A percentile compares a stretch with the other conserved stretches of the same genome.
Evolutionary conservation across 2,797 vertebrate genomes (phyloP).

Genomic region (Pteronotus mesoamericanus): DNA sequence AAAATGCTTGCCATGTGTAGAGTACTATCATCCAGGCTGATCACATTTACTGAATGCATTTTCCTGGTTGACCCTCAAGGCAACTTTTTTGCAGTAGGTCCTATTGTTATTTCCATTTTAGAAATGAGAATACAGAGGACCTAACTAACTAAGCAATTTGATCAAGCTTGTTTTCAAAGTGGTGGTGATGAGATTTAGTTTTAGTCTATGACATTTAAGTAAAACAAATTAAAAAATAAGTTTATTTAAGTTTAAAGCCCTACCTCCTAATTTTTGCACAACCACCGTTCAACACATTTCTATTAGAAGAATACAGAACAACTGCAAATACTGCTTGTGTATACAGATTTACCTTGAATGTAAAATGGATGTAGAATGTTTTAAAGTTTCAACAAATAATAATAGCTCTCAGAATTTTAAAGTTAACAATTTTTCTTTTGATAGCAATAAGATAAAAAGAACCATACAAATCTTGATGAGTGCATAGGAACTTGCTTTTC

Average conservation of each 20-base stretch:
- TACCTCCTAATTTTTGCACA: not conserved
- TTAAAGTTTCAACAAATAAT: slow-evolving; percentile 7
- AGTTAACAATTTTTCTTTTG: not conserved
- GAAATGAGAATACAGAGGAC: not conserved
- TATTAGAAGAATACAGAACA: not conserved
- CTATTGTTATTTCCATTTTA: not conserved
- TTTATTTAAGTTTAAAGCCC: not conserved
- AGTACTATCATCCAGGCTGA: not conserved
- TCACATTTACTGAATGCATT: not conserved
- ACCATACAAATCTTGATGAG: not conserved
- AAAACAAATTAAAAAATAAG: not conserved
- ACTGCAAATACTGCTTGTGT: not conserved
- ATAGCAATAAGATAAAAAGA: not conserved
- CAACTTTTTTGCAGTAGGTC: not conserved
- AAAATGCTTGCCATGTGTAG: not conserved
- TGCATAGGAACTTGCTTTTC: not conserved
- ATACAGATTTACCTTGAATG: not conserved
- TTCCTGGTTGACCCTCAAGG: not conserved
- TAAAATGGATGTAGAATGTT: not conserved
- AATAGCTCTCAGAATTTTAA: not conserved
- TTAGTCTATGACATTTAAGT: not conserved
- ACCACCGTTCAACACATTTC: not conserved
- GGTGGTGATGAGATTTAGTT: not conserved
- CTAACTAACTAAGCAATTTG: not conserved
- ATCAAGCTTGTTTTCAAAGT: not conserved